A percentile compares a stretch with the other conserved stretches of the same genome.
These are phyloP conservation scores for Atrina japonica DNA, from an alignment of 2,888 invertebrate species.

Conservation along the genomic window DNA sequence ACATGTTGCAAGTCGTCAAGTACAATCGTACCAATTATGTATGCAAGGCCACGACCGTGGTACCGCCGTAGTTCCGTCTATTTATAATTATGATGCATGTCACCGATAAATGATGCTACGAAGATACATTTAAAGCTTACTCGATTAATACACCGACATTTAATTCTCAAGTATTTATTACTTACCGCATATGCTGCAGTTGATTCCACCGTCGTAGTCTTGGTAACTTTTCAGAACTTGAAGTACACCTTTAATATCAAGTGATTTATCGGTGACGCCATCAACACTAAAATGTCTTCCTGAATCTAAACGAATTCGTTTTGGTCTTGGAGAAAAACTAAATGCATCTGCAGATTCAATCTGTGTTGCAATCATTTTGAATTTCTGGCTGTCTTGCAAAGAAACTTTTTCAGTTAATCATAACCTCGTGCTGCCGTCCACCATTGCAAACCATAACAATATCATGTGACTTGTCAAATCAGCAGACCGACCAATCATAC, in stretches of 20 bases:
- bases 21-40: no score
- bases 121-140: no score
- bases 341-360: conserved; percentile 45
- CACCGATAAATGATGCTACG: no score
- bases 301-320: conserved; percentile 54
- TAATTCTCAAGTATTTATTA: no score
- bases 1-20: no score
- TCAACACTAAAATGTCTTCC: conserved; percentile 56
- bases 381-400: neutral
- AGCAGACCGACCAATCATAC: conserved; percentile 38
- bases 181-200: conserved; percentile 74
- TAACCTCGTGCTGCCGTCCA: conserved; percentile 18
- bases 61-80: no score
- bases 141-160: no score
- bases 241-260: conserved; percentile 68
- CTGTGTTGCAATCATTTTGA: conserved; percentile 48
- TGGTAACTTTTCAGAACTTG: conserved; percentile 62
- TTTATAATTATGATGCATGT: no score
- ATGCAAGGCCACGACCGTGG: no score
- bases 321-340: conserved; percentile 51
- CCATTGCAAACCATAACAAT: conserved; percentile 56
- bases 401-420: neutral
- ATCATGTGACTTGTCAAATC: conserved; percentile 46
- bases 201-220: conserved; percentile 74
- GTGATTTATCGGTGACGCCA: conserved; percentile 56